Base-by-base conservation (phyloP, 2,888 invertebrate genomes). In the Tinea trinotella region DNA sequence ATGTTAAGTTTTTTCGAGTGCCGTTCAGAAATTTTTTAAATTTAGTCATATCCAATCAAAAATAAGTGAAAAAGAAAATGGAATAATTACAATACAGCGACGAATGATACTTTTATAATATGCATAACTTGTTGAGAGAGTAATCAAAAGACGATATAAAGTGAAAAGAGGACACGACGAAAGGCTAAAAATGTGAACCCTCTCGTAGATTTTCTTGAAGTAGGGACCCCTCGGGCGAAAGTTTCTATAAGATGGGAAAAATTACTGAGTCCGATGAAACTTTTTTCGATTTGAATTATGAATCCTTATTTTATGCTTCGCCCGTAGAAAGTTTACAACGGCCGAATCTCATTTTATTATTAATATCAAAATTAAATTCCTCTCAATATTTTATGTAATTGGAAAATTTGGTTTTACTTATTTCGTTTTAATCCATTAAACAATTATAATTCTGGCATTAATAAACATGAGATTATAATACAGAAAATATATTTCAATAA, bases 201-300 rank as follows among this genome's bases (percentile, higher is more conserved):
- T 75, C 80, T 75, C 77, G 74, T 76, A 79, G 83, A 82, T 79
- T 83, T 81, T 71, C 74, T 74, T 67, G 66, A 74, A 73, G 73
- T 71, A 70, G 66, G 71, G 74, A 65, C 79, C 79, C 79, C 79
- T 77, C 78, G 62, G 72, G 76, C 73, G 60, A 76, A 81, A 82
- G 75, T 83, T 79, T 73, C 74, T 67, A 68, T 80, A 81, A 84
- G 83, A 83, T 83, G 83, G 82, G 74, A 84, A 83, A 85, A 84
- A 83, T 84, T 85, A 83, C 84, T 70, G 71, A 65, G 74, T 68
- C 67, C 68, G 71, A 70, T 63, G 67, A 77, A 85, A 85, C 74
- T 85, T 85, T 85, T 84, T 83, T 81, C 82, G 79, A 83, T 85
- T 84, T 82, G 83, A 85, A 84, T 84, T 85, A 85, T 83, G 83